phyloP scores from a whole-genome alignment of 2,113 vertebrate genomes.

The Bombycilla garrulus region DNA sequence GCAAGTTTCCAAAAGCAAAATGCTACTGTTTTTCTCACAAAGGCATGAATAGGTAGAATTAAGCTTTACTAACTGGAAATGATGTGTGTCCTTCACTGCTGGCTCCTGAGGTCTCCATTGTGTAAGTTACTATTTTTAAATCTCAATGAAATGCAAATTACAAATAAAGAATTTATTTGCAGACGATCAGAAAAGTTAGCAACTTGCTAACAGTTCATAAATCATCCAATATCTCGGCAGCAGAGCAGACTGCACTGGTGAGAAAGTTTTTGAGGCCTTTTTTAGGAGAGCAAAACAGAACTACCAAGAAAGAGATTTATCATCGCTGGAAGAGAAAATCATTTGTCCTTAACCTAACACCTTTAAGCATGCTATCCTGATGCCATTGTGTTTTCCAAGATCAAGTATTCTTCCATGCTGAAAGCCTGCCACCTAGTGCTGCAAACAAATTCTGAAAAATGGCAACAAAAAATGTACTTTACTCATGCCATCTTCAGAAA shows the following conservation, averaged over 20 bases:
- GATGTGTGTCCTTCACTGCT: background rate
- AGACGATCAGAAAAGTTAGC: background rate
- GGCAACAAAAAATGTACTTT: background rate
- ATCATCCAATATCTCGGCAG: background rate
- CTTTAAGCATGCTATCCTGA: background rate
- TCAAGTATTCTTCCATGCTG: background rate
- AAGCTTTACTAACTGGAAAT: slow-evolving; percentile 30
- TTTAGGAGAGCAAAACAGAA: background rate
- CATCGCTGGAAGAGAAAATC: background rate
- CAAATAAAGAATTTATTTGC: background rate
- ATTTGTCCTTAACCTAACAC: background rate
- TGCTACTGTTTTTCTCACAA: background rate
- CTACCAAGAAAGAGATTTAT: background rate
- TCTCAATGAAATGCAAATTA: background rate
- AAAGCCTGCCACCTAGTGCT: slow-evolving; percentile 61
- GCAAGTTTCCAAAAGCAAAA: background rate
- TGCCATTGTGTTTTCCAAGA: background rate
- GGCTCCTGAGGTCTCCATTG: background rate
- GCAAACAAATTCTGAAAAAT: background rate
- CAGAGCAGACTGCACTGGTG: background rate
- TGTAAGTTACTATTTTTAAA: slow-evolving; percentile 24
- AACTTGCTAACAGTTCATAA: background rate
- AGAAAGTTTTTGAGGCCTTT: background rate
- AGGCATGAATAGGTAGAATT: background rate
- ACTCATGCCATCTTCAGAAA: background rate